Percentiles rank a stretch among this genome's conserved stretches.
These are phyloP conservation scores for Ficedula albicollis DNA, from an alignment of 2,797 vertebrate species.

Conservation along the genomic window DNA sequence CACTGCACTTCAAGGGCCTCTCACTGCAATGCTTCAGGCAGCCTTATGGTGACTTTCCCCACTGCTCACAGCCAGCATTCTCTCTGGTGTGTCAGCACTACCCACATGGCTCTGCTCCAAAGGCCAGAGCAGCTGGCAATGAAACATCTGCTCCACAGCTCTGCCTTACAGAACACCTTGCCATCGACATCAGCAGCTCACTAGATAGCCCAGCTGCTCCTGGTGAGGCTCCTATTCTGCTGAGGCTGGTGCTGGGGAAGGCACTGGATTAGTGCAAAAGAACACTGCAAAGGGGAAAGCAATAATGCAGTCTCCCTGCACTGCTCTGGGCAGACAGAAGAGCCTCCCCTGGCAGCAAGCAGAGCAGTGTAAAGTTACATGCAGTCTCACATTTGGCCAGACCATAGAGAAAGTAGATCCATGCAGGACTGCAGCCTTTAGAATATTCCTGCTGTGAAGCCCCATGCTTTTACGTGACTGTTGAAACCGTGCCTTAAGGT, in stretches of 20 bases:
- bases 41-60: not conserved
- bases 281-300: not conserved
- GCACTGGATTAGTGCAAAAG: not conserved
- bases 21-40: not conserved
- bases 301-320: not conserved
- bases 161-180: not conserved
- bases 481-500: not conserved
- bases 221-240: not conserved
- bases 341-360: not conserved
- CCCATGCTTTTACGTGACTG: rapidly evolving
- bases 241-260: not conserved
- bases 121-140: not conserved
- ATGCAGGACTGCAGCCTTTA: not conserved
- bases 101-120: not conserved
- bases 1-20: not conserved
- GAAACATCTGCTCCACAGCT: not conserved
- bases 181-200: not conserved
- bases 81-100: not conserved
- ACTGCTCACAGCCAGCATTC: not conserved
- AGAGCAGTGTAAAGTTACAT: not conserved
- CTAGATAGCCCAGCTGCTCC: not conserved
- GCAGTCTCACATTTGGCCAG: not conserved
- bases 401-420: not conserved
- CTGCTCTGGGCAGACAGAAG: not conserved
- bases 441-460: not conserved